A percentile compares a stretch with the other conserved stretches of the same genome.
Conservation (phyloP, 2,888 invertebrate species). For the Baccha elongata region DNA sequence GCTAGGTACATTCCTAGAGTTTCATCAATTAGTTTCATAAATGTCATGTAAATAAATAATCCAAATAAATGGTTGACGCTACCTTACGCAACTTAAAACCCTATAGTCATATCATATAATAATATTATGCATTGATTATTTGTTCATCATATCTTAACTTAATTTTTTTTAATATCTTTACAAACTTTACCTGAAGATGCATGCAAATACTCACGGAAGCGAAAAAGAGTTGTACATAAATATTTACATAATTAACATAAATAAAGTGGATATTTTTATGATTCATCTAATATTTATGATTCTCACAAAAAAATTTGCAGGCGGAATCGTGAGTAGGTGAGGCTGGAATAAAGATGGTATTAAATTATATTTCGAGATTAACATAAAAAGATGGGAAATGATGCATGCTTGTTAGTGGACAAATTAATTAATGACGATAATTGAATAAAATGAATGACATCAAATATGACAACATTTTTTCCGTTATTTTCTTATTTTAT, state of each 20-base stretch:
- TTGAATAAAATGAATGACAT: not conserved
- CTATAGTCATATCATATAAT: not conserved
- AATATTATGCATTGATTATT: not conserved
- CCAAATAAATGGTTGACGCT: not conserved
- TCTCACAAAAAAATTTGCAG: not conserved
- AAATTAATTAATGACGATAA: not conserved
- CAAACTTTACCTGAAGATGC: not conserved
- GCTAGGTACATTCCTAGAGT: not conserved
- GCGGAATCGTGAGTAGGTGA: not conserved
- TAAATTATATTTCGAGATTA: not conserved
- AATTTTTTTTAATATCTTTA: not conserved
- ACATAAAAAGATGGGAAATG: not conserved
- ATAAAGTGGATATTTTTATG: not conserved
- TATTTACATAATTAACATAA: constrained; percentile 8
- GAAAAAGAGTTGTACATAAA: not conserved
- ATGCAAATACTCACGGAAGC: not conserved
- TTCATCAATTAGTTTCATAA: not conserved
- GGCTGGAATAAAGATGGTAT: not conserved
- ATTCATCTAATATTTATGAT: constrained; percentile 13
- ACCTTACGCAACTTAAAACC: not conserved
- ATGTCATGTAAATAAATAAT: not conserved
- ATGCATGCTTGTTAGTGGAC: not conserved
- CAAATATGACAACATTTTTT: too few relatives aligned
- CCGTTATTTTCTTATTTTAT: too few relatives aligned
- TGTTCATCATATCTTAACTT: not conserved